Conservation (phyloP, 1,140 invertebrate genomes). For the Lepidurus packardi region DNA sequence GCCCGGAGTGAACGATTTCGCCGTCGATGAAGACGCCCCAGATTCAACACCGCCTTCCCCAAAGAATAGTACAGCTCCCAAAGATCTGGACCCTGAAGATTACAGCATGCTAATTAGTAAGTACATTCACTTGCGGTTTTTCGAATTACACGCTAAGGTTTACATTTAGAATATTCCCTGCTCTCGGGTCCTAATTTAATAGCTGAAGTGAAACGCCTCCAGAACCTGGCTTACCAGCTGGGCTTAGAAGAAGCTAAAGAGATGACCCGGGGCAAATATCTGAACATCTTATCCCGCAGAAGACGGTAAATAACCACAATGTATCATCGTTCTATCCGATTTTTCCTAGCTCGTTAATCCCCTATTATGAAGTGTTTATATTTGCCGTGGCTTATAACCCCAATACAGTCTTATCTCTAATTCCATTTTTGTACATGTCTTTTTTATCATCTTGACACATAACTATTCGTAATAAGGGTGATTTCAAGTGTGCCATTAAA, state of each 20-base stretch:
- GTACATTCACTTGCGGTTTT: slow-evolving; percentile 29
- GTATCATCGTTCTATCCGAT: not conserved
- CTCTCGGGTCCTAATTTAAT: slow-evolving; percentile 72
- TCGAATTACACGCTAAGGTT: slow-evolving; percentile 36
- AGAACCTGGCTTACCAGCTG: slow-evolving; percentile 87
- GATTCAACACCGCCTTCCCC: slow-evolving; percentile 44
- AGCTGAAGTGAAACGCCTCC: slow-evolving; percentile 84
- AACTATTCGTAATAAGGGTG: slow-evolving; percentile 3
- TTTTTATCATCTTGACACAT: slow-evolving; percentile 1
- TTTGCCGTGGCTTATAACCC: slow-evolving; percentile 8
- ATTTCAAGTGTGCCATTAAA: slow-evolving; percentile 2
- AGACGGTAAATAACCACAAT: not conserved
- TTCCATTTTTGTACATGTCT: slow-evolving; percentile 10
- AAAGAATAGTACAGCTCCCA: slow-evolving; percentile 35
- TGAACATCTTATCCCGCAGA: slow-evolving; percentile 61
- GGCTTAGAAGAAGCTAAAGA: slow-evolving; percentile 91
- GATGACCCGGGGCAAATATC: slow-evolving; percentile 90
- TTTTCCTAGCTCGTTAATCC: not conserved
- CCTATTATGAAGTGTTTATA: not conserved
- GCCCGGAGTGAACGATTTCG: slow-evolving; percentile 37
- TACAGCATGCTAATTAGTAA: slow-evolving; percentile 33
- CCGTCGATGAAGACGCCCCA: slow-evolving; percentile 44
- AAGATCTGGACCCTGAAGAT: slow-evolving; percentile 45
- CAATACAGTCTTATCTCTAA: slow-evolving; percentile 19
- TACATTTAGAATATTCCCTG: slow-evolving; percentile 64